phyloP scores from a whole-genome alignment of 1,140 invertebrate species.

The Diuraphis noxia region DNA sequence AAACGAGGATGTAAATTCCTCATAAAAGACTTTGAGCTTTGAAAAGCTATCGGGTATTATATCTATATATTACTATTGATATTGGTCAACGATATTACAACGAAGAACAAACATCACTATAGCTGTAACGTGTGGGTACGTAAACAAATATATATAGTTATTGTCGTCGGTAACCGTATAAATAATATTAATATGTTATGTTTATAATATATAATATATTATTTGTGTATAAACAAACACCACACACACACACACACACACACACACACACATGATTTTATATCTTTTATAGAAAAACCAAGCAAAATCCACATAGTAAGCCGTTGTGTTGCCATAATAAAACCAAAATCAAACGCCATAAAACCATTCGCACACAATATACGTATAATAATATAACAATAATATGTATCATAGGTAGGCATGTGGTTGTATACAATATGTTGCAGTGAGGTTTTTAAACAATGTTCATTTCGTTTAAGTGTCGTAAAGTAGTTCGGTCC shows the following conservation, averaged over 20 bases:
- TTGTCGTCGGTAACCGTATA: background rate
- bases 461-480: background rate
- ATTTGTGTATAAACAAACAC: background rate
- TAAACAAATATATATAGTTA: background rate
- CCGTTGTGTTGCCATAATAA: slow-evolving; percentile 14
- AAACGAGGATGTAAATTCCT: background rate
- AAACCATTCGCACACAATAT: slow-evolving; percentile 24
- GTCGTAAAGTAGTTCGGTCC: background rate
- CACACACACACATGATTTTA: background rate
- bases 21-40: background rate
- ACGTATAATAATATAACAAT: background rate
- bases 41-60: background rate
- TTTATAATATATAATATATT: background rate
- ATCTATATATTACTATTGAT: background rate
- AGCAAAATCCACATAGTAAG: slow-evolving; percentile 44
- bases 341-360: slow-evolving; percentile 22
- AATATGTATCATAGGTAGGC: background rate
- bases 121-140: background rate
- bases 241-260: background rate
- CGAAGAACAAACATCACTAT: background rate
- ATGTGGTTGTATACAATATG: background rate
- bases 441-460: background rate
- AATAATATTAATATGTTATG: background rate
- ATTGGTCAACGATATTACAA: slow-evolving; percentile 12
- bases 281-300: slow-evolving; percentile 23